Evolutionary conservation across 53 echinoderm and acorn worm genomes (phyloP), one percentile per base, ranked within the genome.

Genomic region (Actinopyga echinites): DNA sequence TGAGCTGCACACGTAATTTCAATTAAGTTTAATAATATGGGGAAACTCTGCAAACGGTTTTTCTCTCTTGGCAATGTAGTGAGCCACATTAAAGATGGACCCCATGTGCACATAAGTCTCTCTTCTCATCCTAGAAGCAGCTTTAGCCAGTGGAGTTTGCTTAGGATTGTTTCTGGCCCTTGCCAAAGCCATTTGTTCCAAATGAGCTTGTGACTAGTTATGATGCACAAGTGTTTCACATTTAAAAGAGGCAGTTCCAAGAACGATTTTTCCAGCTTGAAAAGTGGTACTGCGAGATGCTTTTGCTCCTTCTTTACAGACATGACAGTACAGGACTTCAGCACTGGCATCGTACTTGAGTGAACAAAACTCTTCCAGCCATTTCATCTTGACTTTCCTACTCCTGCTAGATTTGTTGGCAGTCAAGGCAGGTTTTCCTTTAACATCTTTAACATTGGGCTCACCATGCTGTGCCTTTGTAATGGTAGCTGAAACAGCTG

Each of bases 61-160:
- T 38, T 71, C 71, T 5, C 17, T 71, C 43, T 71, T 37, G 6
- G 71, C 37, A 36, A 71, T 71, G 71, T 71, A 71, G 40, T 71
- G 36, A 25, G 71, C 71, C 17, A 71, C 7, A 24, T 71, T 36
- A 24, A 71, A 71, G 4, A 71, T 6, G 36, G 0, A 20, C 5
- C 8, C 2, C 71, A 71, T 0, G 71, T 71, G 71, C 4, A 11
- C 4, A 19, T 69, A 33, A 6, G 38, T 42, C 35, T 69, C 38
- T 34, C 35, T 35, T 19, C 22, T 71, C 71, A 71, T 71, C 25
- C 24, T 71, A 19, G 71, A 36, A 5, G 71, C 71, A 13, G 71
- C 8, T 71, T 22, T 71, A 38, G 71, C 45, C 9, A 71, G 24
- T 17, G 71, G 71, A n/a, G 71, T 7, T 42, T 71, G 1, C 20